phyloP scores from a whole-genome alignment of 1,140 invertebrate species.

The Caenorhabditis tropicalis region DNA sequence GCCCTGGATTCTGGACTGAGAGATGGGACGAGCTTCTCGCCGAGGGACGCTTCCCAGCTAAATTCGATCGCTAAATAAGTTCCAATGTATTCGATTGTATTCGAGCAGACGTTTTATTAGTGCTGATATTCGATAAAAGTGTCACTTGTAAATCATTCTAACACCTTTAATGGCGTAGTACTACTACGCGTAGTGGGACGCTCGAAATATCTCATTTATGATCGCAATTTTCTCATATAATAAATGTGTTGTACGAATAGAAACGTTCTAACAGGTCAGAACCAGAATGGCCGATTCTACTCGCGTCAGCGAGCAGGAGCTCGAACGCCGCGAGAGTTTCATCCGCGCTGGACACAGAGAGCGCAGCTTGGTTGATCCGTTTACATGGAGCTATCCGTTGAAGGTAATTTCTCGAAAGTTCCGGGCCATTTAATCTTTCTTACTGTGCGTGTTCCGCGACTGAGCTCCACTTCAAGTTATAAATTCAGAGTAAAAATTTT shows the following conservation, averaged over 20 bases:
- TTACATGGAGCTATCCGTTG: conserved; percentile 66
- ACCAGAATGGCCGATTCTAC: conserved; percentile 63
- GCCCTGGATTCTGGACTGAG: conserved; percentile 87
- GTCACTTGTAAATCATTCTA: background rate
- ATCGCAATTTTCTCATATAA: background rate
- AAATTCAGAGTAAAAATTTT: too few relatives aligned
- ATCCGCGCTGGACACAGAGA: conserved; percentile 53
- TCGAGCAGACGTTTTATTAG: conserved; percentile 37
- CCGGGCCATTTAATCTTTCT: too few relatives aligned
- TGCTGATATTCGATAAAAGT: conserved; percentile 41
- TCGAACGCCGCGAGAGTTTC: conserved; percentile 61
- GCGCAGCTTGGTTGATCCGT: conserved; percentile 62
- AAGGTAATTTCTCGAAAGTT: too few relatives aligned
- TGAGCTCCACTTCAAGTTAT: too few relatives aligned
- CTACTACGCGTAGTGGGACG: conserved; percentile 11
- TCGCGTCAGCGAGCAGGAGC: conserved; percentile 58
- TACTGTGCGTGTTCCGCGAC: too few relatives aligned
- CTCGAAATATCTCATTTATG: background rate
- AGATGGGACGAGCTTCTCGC: conserved; percentile 88
- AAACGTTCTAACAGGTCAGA: background rate
- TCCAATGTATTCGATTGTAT: conserved; percentile 5
- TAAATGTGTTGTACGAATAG: background rate
- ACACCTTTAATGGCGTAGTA: background rate
- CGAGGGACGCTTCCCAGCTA: conserved; percentile 82
- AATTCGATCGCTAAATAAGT: conserved; percentile 70